Base-by-base conservation (phyloP, 2,797 vertebrate species). In the Cygnus olor region DNA sequence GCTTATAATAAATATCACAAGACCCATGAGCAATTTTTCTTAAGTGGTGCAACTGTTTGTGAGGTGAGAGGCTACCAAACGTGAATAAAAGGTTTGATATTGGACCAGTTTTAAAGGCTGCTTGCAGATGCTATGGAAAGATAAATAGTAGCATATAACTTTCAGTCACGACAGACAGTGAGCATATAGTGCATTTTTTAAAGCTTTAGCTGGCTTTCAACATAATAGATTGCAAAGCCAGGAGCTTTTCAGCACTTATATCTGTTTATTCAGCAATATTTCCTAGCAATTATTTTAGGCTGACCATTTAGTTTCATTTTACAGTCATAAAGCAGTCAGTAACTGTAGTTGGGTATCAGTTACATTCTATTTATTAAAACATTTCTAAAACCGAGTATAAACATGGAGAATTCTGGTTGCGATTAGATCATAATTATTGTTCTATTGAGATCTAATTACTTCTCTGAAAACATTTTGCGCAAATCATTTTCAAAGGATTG, bases 231-330 rank as follows among this genome's bases (percentile, higher is more conserved):
- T 89, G 73, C 56, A 94, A 95, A 88, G 76, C 77, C 87, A 81
- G 88, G 88, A 87, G 78, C 47, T 93, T 86, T 95, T 84, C 80
- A 88, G 68, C 49, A n/a, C 57, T 93, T 90, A 71, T 32, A 85
- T 93, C 82, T 86, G 73, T 95, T 93, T 95, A 90, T 93, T 97
- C 95, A 95, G 88, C 94, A 89, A 88, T 96, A 92, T 89, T 96
- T 93, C 84, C 74, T 80, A 86, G 53, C 58, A 90, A 92, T 94
- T 92, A 93, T 94, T 96, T 94, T 81, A 86, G 36, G 38, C 88
- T 93, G 81, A 82, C 76, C 89, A 80, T 93, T 93, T 63, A 74
- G 49, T 95, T 96, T 97, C 79, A 72, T 94, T 95, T 95, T 82
- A 86, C 80, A 94, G 61, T 94, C 86, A 90, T 74, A 91, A 95